Evolutionary conservation across 2,797 vertebrate species (phyloP), one percentile per base, ranked within the genome.

Genomic region (Spheniscus humboldti): DNA sequence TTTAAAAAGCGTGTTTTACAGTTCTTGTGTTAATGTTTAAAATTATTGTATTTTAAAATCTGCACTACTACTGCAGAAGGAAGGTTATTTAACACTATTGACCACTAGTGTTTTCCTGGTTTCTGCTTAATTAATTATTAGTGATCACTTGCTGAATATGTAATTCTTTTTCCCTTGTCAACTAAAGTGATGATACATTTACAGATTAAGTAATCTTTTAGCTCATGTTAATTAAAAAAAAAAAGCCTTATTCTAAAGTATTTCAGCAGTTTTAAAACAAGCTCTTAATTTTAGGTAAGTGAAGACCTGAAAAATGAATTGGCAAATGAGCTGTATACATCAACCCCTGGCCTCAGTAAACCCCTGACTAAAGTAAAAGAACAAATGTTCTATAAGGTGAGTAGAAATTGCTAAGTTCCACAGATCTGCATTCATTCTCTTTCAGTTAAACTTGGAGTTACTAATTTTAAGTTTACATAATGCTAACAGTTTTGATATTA

Each of bases 351-450:
- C 37, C 31, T 98, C 92, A 98, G 8, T 95, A n/a, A n/a, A n/a
- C n/a, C n/a, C n/a, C 91, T 80, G 62, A 0, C 28, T 94, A 98
- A 97, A 31, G 85, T 98, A 37, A 98, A 97, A 84, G 92, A 97
- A 3, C 97, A 98, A 47, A 98, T 98, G 78, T 98, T 99, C 96
- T 99, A 99, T 98, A 99, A 99, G 98, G 99, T 99, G 97, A 98
- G 98, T 72, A 62, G 80, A 63, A 66, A 39, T 39, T 31, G 9
- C 7, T 16, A 15, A 53, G 9, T 77, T 64, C 39, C 18, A 30
- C 59, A 59, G 6, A 39, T 35, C 13, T 94, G 12, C 12, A 11
- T 73, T 91, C 2, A 10, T 82, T 88, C 13, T 82, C 20, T 55
- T 52, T 72, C 35, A 37, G 25, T 90, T 77, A 93, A 81, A 62